Evolutionary conservation across 2,888 invertebrate genomes (phyloP).

Genomic region (Clepsis dumicolana): DNA sequence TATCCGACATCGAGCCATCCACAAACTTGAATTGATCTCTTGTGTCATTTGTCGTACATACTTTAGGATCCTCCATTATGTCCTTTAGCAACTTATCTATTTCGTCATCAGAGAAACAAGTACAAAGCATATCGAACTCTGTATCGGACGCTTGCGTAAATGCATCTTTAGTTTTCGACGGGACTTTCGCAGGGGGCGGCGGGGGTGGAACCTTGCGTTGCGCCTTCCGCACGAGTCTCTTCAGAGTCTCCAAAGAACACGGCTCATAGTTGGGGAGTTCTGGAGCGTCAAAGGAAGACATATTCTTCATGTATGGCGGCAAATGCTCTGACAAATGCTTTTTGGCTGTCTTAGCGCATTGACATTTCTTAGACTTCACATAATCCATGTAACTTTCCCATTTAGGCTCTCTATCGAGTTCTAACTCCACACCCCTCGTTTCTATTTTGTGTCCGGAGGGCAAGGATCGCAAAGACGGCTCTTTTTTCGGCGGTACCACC

Average conservation of each 20-base stretch:
- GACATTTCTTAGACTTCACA: conserved; percentile 60
- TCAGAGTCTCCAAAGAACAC: conserved; percentile 61
- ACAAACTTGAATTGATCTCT: conserved; percentile 50
- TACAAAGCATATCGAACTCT: conserved; percentile 66
- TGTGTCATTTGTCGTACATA: conserved; percentile 22
- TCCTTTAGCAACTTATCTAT: conserved; percentile 53
- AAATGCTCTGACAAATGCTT: conserved; percentile 69
- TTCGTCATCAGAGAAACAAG: conserved; percentile 68
- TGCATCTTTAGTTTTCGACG: conserved; percentile 59
- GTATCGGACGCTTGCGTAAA: conserved; percentile 66
- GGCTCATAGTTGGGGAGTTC: conserved; percentile 68
- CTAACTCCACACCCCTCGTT: conserved; percentile 56
- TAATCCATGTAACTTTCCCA: conserved; percentile 68
- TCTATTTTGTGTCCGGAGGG: conserved; percentile 56
- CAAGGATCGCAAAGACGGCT: conserved; percentile 45
- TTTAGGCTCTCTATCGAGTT: conserved; percentile 70
- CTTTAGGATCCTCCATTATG: conserved; percentile 35
- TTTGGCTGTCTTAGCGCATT: conserved; percentile 65
- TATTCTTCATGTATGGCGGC: conserved; percentile 72
- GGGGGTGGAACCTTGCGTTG: conserved; percentile 50
- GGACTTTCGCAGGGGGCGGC: conserved; percentile 46
- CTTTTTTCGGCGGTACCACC: conserved; percentile 29
- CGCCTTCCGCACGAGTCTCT: conserved; percentile 61
- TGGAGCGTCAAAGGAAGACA: conserved; percentile 61
- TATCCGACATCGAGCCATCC: conserved; percentile 52